These are phyloP conservation scores for Drosophila aff. DNA, from an alignment of 1,140 invertebrate genomes.

Conservation along the genomic window DNA sequence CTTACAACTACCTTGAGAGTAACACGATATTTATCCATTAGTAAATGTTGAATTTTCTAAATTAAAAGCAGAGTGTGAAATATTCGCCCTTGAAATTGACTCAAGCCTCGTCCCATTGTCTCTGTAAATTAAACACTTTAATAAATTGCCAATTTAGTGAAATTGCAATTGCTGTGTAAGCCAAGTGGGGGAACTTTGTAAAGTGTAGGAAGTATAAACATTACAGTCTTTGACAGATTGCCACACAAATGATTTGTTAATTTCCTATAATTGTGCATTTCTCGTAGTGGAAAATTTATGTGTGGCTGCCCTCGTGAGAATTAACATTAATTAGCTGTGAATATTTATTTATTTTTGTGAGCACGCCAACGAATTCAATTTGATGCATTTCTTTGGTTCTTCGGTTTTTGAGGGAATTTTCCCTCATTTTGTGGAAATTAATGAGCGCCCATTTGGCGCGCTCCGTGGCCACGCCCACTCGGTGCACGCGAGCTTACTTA, in stretches of 20 bases:
- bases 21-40: too few species aligned
- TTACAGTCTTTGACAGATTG: constrained; percentile 41
- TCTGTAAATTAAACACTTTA: constrained; percentile 41
- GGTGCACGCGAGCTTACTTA: constrained; percentile 53
- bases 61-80: background rate
- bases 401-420: constrained; percentile 49
- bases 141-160: constrained; percentile 55
- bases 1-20: too few species aligned
- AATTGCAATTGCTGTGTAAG: constrained; percentile 12
- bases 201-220: constrained; percentile 20
- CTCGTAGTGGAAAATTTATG: constrained; percentile 59
- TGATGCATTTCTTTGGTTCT: constrained; percentile 64
- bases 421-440: constrained; percentile 76
- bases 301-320: constrained; percentile 50
- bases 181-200: background rate
- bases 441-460: constrained; percentile 75
- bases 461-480: constrained; percentile 68
- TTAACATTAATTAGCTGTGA: constrained; percentile 74
- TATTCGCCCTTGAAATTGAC: background rate
- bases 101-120: constrained; percentile 8
- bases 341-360: constrained; percentile 34
- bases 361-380: constrained; percentile 73
- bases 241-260: constrained; percentile 53
- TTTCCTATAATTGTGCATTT: constrained; percentile 50
- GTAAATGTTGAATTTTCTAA: background rate